Conservation (phyloP, 2,888 invertebrate genomes). For the Luperina nickerlii region DNA sequence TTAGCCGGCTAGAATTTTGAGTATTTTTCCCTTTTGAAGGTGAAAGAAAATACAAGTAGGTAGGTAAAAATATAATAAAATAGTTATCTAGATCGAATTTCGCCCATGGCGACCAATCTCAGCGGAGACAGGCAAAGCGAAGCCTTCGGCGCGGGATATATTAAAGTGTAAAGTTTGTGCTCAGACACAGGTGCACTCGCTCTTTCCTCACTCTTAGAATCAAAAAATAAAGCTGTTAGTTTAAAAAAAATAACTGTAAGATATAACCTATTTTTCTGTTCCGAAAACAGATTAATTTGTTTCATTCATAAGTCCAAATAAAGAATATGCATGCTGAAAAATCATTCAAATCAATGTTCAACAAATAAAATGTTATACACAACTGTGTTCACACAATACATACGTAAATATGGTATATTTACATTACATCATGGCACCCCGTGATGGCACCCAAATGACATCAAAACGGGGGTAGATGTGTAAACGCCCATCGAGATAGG, state of each 20-base stretch:
- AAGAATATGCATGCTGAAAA: not conserved
- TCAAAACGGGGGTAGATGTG: constrained; percentile 26
- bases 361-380: not conserved
- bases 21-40: not conserved
- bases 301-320: not conserved
- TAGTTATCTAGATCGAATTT: not conserved
- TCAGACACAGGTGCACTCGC: too few relatives aligned
- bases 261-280: not conserved
- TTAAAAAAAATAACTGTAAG: not conserved
- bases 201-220: too few relatives aligned
- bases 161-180: not conserved
- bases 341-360: not conserved
- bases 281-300: not conserved
- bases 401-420: constrained; percentile 19
- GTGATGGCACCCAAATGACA: constrained; percentile 17
- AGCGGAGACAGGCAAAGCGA: too few relatives aligned
- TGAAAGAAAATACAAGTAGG: not conserved
- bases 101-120: not conserved
- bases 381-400: not conserved
- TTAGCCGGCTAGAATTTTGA: not conserved
- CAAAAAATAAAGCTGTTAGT: not conserved
- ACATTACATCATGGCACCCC: constrained; percentile 20
- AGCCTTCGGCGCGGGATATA: not conserved
- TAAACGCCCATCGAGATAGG: constrained; percentile 51
- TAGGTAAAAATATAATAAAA: not conserved